Conservation (phyloP, 2,888 invertebrate species). For the Piscicola geometra region DNA sequence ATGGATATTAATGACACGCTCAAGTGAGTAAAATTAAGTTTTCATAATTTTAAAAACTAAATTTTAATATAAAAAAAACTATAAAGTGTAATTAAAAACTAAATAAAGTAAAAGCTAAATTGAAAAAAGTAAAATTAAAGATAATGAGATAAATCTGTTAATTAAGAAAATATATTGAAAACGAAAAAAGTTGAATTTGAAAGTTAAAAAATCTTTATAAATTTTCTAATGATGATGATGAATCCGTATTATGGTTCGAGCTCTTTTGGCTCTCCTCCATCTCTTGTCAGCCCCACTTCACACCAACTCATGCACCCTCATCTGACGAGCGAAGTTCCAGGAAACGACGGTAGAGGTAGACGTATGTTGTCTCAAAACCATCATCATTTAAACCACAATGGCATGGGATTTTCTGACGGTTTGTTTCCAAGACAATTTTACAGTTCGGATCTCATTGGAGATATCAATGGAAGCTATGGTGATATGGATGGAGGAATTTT, state of each 20-base stretch:
- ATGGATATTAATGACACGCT: background rate
- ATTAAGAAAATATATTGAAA: no score
- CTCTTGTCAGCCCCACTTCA: slow-evolving; percentile 26
- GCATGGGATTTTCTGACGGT: background rate
- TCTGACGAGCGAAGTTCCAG: background rate
- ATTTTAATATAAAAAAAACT: no score
- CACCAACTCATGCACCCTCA: slow-evolving; percentile 30
- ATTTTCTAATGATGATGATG: slow-evolving; percentile 29
- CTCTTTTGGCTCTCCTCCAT: slow-evolving; percentile 26
- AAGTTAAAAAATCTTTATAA: no score
- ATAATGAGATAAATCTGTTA: no score
- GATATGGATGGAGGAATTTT: background rate
- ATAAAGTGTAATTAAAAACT: no score
- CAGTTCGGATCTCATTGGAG: background rate
- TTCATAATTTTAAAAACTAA: background rate
- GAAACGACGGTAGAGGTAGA: background rate
- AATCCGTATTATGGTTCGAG: slow-evolving; percentile 32
- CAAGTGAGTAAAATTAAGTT: slow-evolving; percentile 5
- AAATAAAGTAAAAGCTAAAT: no score
- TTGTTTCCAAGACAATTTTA: background rate
- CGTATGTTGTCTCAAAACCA: background rate
- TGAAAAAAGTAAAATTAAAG: background rate
- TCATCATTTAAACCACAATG: background rate
- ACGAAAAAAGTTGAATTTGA: no score
- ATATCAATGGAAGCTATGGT: background rate